Conservation (phyloP, 2,113 vertebrate species). For the Eolophus roseicapilla region DNA sequence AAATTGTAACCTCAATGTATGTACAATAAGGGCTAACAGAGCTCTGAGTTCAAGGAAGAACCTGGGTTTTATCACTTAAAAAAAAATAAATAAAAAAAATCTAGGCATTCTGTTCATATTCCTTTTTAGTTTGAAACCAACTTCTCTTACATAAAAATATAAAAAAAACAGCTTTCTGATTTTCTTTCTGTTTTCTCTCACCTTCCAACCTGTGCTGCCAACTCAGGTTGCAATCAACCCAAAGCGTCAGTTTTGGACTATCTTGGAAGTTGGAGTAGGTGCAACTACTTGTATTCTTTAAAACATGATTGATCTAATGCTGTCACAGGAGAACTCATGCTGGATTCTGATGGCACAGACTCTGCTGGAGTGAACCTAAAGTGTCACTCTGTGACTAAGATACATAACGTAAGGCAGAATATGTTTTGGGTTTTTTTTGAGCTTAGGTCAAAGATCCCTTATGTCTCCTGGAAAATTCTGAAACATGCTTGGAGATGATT, state of each 20-base stretch:
- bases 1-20: neutral
- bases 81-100: neutral
- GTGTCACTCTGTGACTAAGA: conserved; percentile 27
- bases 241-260: conserved; percentile 12
- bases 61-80: neutral
- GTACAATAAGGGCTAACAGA: neutral
- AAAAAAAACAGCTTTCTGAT: neutral
- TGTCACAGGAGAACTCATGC: conserved; percentile 18
- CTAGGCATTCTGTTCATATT: neutral
- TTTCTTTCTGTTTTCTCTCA: neutral
- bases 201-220: neutral
- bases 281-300: conserved; percentile 34
- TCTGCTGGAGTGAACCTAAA: conserved; percentile 24
- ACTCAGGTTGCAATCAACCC: neutral
- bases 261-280: neutral
- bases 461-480: conserved; percentile 33
- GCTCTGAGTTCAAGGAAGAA: neutral
- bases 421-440: neutral
- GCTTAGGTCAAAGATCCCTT: conserved; percentile 34
- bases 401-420: neutral
- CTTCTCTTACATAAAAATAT: neutral
- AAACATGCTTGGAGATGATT: conserved; percentile 3
- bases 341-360: conserved; percentile 1
- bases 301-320: conserved; percentile 43
- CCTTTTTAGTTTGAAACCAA: neutral